Conservation (phyloP, 2,797 vertebrate genomes). For the Chelmon rostratus region DNA sequence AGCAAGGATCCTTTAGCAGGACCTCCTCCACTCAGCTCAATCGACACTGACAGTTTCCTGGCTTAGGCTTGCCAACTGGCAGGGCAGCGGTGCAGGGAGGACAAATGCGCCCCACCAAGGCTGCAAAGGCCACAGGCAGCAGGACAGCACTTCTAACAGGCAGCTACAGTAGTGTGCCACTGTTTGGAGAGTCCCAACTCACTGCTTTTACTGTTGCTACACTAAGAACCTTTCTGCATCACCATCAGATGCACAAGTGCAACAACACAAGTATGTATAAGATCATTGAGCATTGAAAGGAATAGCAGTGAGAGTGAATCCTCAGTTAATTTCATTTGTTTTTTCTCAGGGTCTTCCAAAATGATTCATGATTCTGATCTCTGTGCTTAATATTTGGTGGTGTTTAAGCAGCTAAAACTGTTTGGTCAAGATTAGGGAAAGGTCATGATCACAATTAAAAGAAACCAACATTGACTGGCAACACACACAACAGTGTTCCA, state of each 20-base stretch:
- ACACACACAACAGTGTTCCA: background rate
- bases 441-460: no score
- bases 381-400: background rate
- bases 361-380: background rate
- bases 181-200: conserved; percentile 54
- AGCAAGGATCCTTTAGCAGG: conserved; percentile 92
- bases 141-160: conserved; percentile 79
- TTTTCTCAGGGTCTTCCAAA: background rate
- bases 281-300: background rate
- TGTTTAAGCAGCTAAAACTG: background rate
- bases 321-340: no score
- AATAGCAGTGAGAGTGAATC: background rate
- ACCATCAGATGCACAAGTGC: conserved; percentile 6
- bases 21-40: conserved; percentile 92
- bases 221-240: conserved; percentile 22
- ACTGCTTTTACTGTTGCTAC: conserved; percentile 51
- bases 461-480: background rate
- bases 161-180: conserved; percentile 71
- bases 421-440: background rate
- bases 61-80: conserved; percentile 95
- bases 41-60: conserved; percentile 99
- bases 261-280: background rate
- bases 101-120: conserved; percentile 82
- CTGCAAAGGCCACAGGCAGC: conserved; percentile 85
- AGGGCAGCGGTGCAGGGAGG: conserved; percentile 87